Evolutionary conservation across 2,797 vertebrate species (phyloP).

Genomic region (Diplodus puntazzo): DNA sequence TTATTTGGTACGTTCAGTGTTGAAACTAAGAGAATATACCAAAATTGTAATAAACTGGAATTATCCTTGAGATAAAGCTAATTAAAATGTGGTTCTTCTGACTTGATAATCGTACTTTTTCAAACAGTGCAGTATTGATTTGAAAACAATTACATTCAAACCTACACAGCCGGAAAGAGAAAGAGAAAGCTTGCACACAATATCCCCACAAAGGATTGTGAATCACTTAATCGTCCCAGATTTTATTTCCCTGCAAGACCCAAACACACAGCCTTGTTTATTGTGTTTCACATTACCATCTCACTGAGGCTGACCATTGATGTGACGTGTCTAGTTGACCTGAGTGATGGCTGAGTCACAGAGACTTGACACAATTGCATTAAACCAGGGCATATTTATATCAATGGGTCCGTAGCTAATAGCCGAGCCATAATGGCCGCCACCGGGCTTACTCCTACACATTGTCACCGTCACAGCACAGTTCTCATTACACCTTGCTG

Average conservation of each 20-base stretch:
- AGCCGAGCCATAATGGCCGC: constrained; percentile 38
- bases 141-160: background rate
- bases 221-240: background rate
- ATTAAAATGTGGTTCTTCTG: background rate
- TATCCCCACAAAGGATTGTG: background rate
- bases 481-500: constrained; percentile 69
- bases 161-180: background rate
- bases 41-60: background rate
- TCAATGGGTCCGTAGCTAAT: constrained; percentile 55
- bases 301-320: constrained; percentile 1
- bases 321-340: constrained; percentile 6
- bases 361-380: constrained; percentile 12
- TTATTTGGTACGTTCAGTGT: background rate
- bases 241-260: background rate
- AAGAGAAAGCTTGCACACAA: background rate
- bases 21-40: background rate
- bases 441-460: constrained; percentile 31
- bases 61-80: background rate
- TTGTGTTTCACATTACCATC: background rate
- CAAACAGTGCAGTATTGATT: background rate
- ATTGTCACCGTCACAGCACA: constrained; percentile 55
- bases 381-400: constrained; percentile 48
- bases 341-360: constrained; percentile 27
- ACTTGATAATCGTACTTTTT: background rate
- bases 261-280: constrained; percentile 6